These are phyloP conservation scores for Sycophaga agraensis DNA, from an alignment of 1,140 invertebrate genomes.

Conservation along the genomic window DNA sequence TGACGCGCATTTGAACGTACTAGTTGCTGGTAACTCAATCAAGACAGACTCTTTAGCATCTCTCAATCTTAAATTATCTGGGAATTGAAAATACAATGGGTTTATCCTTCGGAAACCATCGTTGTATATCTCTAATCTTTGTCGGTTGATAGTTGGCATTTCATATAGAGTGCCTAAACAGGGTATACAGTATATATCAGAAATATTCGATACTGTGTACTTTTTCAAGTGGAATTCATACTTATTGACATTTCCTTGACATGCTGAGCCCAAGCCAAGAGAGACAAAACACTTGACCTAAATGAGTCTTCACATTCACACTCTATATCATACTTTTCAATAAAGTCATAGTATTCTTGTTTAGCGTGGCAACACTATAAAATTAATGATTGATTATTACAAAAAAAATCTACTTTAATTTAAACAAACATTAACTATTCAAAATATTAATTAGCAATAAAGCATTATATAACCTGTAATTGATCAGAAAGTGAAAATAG, in stretches of 20 bases:
- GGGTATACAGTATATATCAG: too few species aligned
- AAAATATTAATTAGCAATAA: too few species aligned
- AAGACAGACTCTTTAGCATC: too few species aligned
- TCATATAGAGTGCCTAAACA: background rate
- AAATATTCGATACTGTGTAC: too few species aligned
- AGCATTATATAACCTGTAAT: slow-evolving; percentile 3
- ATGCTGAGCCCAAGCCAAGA: slow-evolving; percentile 37
- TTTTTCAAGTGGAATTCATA: too few species aligned
- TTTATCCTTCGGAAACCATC: too few species aligned
- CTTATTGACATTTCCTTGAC: slow-evolving; percentile 38
- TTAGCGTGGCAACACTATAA: slow-evolving; percentile 33
- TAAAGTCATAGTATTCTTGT: background rate
- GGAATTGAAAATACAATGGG: too few species aligned
- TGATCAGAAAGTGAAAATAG: slow-evolving; percentile 36
- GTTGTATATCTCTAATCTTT: too few species aligned
- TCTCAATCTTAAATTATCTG: too few species aligned
- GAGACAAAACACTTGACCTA: slow-evolving; percentile 20
- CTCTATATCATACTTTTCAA: background rate
- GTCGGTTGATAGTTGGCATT: too few species aligned
- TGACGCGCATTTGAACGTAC: too few species aligned
- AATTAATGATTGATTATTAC: background rate
- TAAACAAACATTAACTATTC: background rate
- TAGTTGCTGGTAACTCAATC: too few species aligned
- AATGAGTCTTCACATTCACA: slow-evolving; percentile 36
- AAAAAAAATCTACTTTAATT: background rate